Base-by-base conservation (phyloP, 1,140 invertebrate species). In the Gryllus bimaculatus region DNA sequence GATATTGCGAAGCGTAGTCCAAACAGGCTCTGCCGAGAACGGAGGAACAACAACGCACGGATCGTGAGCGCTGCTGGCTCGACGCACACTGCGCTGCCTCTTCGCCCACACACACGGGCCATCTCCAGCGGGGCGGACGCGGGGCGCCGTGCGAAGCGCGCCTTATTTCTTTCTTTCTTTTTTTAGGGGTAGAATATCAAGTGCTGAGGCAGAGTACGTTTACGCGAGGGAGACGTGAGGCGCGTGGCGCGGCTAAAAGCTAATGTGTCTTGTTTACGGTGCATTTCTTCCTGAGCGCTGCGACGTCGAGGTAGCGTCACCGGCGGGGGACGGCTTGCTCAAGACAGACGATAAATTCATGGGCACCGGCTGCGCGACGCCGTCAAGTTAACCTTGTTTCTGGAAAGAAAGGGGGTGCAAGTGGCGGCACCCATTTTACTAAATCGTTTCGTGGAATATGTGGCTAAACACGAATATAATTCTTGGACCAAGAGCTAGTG, bases 231-330 rank as follows among this genome's bases (percentile, higher is more conserved):
- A 66, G 7, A 66, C 1, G 54, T 66, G 54, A 66, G 18, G 54
- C 54, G 18, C 54, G 10, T 18, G 54, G 54, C 54, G 54, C 10
- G 18, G 10, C 54, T 2, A 7, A 7, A 66, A 66, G 54, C 54
- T 66, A 66, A 66, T 66, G 54, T 18, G 54, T 66, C 54, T 66
- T 66, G 54, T 66, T 66, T 66, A 66, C 54, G 54, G 54, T 66
- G 10, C 18, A 66, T 66, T 66, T 66, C 10, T 13, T 18, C 2
- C 10, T 18, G 54, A 66, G 7, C 54, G 54, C 18, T 66, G 54
- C 26, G 54, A 66, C 54, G 10, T 18, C 18, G 54, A 3, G 54
- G 54, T 18, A 7, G 54, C 54, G 54, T 66, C 54, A 39, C 26
- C 26, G 26, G 26, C 26, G 26, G 1, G 26, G 1, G 26, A 39